Percentiles rank a stretch among this genome's conserved stretches.
Evolutionary conservation across 2,888 invertebrate species (phyloP).

Genomic region (Pachymerium ferrugineum): DNA sequence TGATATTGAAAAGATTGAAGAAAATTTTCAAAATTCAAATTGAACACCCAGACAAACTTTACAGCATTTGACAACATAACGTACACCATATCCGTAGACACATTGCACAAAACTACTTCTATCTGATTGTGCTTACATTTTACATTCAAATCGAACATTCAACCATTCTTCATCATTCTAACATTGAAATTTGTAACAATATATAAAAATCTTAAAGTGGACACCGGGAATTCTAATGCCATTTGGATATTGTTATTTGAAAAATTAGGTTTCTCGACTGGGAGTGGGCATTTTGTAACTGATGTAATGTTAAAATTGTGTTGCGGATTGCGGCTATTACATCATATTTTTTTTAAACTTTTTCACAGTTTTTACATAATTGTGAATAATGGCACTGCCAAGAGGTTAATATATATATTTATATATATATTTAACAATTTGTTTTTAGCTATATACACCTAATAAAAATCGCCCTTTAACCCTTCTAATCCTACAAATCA

Average conservation of each 20-base stretch:
- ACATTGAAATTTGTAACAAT: background rate
- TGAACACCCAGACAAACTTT: background rate
- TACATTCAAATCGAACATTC: background rate
- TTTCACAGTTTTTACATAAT: no score
- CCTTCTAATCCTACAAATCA: background rate
- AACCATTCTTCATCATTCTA: background rate
- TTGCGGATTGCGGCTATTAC: background rate
- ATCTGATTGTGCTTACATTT: no score
- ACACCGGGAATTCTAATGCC: constrained; percentile 5
- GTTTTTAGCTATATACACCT: background rate
- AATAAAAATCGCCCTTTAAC: background rate
- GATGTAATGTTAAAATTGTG: no score
- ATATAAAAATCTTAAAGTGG: background rate
- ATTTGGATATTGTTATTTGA: no score
- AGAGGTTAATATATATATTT: constrained; percentile 5
- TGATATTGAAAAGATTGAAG: background rate
- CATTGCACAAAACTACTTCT: constrained; percentile 11
- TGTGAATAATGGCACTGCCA: constrained; percentile 13
- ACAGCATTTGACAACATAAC: background rate
- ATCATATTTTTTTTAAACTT: no score
- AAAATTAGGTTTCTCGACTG: no score
- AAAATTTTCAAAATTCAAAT: background rate
- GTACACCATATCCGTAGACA: background rate
- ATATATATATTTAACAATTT: no score
- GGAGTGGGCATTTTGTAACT: no score